These are phyloP conservation scores for Drosophila ochracea DNA, from an alignment of 2,888 invertebrate genomes.

Conservation along the genomic window DNA sequence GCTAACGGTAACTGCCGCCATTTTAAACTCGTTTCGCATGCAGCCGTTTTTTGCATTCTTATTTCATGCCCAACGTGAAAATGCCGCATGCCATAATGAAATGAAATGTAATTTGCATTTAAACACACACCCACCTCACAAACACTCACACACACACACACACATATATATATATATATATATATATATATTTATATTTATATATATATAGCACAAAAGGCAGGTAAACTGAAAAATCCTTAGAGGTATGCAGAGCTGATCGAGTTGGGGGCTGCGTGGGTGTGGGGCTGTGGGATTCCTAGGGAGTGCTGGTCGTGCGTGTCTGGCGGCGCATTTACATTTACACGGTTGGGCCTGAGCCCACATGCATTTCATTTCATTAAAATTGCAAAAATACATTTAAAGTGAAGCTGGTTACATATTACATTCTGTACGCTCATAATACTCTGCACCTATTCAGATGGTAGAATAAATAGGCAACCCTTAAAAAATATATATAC, in stretches of 20 bases:
- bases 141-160: conserved; percentile 23
- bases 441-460: conserved; percentile 9
- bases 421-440: conserved; percentile 4
- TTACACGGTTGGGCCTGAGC: conserved; percentile 45
- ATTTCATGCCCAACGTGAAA: conserved; percentile 65
- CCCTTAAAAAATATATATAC: background rate
- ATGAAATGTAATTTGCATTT: conserved; percentile 79
- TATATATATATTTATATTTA: background rate
- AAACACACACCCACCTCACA: conserved; percentile 54
- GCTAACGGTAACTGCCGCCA: conserved; percentile 76
- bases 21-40: conserved; percentile 76
- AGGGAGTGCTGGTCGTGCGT: conserved; percentile 42
- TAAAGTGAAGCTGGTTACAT: conserved; percentile 55
- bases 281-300: background rate
- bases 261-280: background rate
- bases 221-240: conserved; percentile 25
- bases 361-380: conserved; percentile 79
- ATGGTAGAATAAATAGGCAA: background rate
- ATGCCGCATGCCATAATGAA: conserved; percentile 76
- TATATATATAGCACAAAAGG: conserved; percentile 10
- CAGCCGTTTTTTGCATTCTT: conserved; percentile 67
- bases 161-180: background rate
- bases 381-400: conserved; percentile 77
- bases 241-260: conserved; percentile 25
- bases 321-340: conserved; percentile 66